Base-by-base conservation (phyloP, 2,888 invertebrate species). In the Zonitis immaculata region DNA sequence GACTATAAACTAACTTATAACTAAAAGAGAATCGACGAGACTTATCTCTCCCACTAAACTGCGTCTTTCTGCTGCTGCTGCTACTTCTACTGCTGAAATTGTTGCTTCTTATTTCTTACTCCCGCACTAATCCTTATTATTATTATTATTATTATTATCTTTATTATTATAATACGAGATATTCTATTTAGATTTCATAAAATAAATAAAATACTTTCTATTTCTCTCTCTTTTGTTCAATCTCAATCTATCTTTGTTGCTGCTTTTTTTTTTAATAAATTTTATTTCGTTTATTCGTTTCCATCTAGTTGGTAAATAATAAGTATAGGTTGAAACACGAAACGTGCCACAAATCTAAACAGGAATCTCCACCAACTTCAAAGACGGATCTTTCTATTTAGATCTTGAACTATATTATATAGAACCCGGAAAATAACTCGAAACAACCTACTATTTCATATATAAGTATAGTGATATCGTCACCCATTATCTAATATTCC, bases 1-100 rank as follows among this genome's bases (percentile, higher is more conserved):
- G 47, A 49, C 53, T 51, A 51, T 53, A 53, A 44, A 46, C 35
- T 43, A 12, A 47, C 14, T 2, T 27, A 14, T 20, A 46, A 22
- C 42, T 22, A 30, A 32, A 35, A 9, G 20, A 9, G 9, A 14
- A 12, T 22, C n/a, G 32, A 44, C 47, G 35, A 47, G 48, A 48
- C 42, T 48, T 48, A 48, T 48, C 48, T 50, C 56, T 53, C 58
- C 56, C 56, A 52, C 53, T 53, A 51, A 35, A 47, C 43, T 44
- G 56, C 57, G 43, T 28, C 47, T 52, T 30, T 30, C 28, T 28
- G 30, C 44, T 53, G 51, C 53, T 51, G 49, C 56, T 53, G 47
- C 58, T 28, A 7, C 28, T 8, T 3, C 27, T 28, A n/a, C 3
- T 11, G 39, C 9, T 39, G 39, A 9, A 9, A 18, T 11, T 18